A percentile compares a stretch with the other conserved stretches of the same genome.
These are phyloP conservation scores for Barypeithes pellucidus DNA, from an alignment of 2,888 invertebrate species.

Conservation along the genomic window DNA sequence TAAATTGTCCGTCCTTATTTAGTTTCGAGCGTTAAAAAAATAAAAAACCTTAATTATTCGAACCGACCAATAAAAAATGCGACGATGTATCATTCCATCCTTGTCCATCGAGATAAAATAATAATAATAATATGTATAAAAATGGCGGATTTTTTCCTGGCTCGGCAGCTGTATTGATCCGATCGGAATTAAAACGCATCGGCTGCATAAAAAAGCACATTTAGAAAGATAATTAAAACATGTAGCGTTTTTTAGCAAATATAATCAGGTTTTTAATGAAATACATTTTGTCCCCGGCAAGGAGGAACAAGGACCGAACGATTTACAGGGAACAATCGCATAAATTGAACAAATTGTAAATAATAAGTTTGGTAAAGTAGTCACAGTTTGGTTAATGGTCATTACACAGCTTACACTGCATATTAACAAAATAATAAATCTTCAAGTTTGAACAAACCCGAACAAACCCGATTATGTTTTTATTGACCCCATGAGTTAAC, in stretches of 20 bases:
- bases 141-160: conserved; percentile 51
- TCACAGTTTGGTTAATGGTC: too few relatives aligned
- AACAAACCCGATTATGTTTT: too few relatives aligned
- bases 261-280: conserved; percentile 53
- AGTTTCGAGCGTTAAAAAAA: too few relatives aligned
- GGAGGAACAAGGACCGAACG: conserved; percentile 15
- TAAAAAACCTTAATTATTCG: too few relatives aligned
- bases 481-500: too few relatives aligned
- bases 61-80: background rate
- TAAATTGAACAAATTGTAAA: background rate
- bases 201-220: conserved; percentile 53
- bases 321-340: conserved; percentile 27
- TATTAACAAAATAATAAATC: too few relatives aligned
- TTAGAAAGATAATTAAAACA: conserved; percentile 52
- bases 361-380: too few relatives aligned
- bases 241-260: conserved; percentile 52
- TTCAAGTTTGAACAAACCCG: too few relatives aligned
- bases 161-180: conserved; percentile 47
- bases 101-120: conserved; percentile 8
- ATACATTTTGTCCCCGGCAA: conserved; percentile 42
- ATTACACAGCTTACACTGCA: too few relatives aligned
- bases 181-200: conserved; percentile 53
- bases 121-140: conserved; percentile 54
- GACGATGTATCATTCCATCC: conserved; percentile 1
- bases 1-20: too few relatives aligned